These are phyloP conservation scores for Mechanitis mazaeus DNA, from an alignment of 2,888 invertebrate species.

Conservation along the genomic window DNA sequence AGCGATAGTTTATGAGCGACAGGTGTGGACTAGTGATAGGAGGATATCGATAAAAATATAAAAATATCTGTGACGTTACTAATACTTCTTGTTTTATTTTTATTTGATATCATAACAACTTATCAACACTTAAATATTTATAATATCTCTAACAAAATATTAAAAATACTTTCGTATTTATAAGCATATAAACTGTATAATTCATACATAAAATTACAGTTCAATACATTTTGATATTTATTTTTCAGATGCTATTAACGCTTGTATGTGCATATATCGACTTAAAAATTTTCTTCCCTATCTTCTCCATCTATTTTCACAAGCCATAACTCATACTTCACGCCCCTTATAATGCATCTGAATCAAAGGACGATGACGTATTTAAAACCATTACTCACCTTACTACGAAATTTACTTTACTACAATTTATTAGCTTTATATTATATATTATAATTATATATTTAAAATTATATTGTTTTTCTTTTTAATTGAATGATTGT, in stretches of 20 bases:
- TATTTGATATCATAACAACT: too few species aligned
- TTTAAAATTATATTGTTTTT: not conserved
- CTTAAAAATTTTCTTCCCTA: conserved; percentile 8
- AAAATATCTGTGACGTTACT: too few species aligned
- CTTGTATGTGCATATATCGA: not conserved
- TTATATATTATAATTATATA: not conserved
- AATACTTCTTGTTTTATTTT: too few species aligned
- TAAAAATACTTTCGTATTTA: too few species aligned
- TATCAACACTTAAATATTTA: too few species aligned
- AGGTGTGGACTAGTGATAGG: conserved; percentile 40
- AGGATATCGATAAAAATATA: not conserved
- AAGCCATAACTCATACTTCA: conserved; percentile 43
- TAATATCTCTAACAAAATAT: too few species aligned
- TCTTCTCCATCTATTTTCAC: conserved; percentile 39
- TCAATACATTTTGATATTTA: too few species aligned
- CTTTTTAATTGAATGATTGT: too few species aligned
- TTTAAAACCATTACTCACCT: conserved; percentile 53
- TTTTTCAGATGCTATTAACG: too few species aligned
- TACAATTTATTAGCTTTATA: conserved; percentile 1
- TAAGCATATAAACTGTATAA: too few species aligned
- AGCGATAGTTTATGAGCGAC: conserved; percentile 50
- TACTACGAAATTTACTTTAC: conserved; percentile 30
- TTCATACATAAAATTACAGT: too few species aligned
- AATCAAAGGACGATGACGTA: conserved; percentile 62
- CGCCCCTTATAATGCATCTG: conserved; percentile 49